A percentile compares a stretch with the other conserved stretches of the same genome.
Conservation (phyloP, 1,140 invertebrate genomes). For the Odontomachus brunneus region DNA sequence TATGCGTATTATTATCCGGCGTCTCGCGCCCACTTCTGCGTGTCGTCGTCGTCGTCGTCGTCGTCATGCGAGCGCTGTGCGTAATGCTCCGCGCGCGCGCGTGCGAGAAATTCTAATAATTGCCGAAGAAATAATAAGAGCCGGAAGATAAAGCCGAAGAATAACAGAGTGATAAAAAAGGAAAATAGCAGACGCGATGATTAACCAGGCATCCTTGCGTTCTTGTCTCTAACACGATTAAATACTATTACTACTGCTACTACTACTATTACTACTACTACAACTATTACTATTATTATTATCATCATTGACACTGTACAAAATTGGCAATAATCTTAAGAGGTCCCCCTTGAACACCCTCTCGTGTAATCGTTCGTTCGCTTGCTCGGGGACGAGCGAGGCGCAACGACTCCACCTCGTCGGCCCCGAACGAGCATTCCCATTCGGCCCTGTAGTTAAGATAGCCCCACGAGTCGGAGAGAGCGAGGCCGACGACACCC, state of each 20-base stretch:
- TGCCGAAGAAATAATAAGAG: conserved; percentile 64
- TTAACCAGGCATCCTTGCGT: conserved; percentile 62
- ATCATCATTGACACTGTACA: conserved; percentile 79
- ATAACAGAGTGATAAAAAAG: not conserved
- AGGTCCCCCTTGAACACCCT: conserved; percentile 72
- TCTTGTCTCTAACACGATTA: conserved; percentile 64
- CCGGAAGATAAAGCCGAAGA: conserved; percentile 28
- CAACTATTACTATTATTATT: conserved; percentile 39
- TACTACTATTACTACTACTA: conserved; percentile 28
- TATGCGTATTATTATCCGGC: conserved; percentile 77
- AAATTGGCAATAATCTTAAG: conserved; percentile 84
- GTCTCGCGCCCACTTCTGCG: conserved; percentile 74
- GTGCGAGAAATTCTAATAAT: conserved; percentile 69
- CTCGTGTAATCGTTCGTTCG: conserved; percentile 76
- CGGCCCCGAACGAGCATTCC: conserved; percentile 4
- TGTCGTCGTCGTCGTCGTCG: not conserved
- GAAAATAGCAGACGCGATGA: conserved; percentile 57
- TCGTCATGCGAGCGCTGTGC: conserved; percentile 40
- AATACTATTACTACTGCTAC: conserved; percentile 31
- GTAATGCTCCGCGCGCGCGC: conserved; percentile 43
- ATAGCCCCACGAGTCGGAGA: conserved; percentile 35
- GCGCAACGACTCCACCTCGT: not conserved
- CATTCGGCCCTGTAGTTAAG: conserved; percentile 12
- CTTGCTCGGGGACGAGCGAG: conserved; percentile 31
- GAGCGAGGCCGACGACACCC: conserved; percentile 13